Conservation (phyloP, 2,888 invertebrate genomes). For the Callyntrura sp. region DNA sequence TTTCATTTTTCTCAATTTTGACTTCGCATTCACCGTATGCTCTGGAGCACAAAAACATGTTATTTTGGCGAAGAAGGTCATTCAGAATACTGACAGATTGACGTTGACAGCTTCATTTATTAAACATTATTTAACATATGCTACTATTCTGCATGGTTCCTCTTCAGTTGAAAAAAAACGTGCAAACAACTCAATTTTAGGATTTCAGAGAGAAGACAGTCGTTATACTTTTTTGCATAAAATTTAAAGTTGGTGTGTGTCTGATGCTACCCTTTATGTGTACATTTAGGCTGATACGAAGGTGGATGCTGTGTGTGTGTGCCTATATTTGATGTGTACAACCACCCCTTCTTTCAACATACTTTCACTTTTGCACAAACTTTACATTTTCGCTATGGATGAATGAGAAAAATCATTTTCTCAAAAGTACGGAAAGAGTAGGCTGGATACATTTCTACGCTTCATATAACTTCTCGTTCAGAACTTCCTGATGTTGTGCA, state of each 20-base stretch:
- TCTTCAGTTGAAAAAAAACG: neutral
- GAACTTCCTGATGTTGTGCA: neutral
- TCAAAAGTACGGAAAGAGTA: neutral
- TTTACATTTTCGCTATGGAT: neutral
- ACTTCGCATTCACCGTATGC: neutral
- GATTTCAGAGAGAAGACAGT: neutral
- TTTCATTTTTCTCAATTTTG: constrained; percentile 21
- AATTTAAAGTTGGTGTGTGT: neutral
- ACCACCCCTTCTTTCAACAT: no score
- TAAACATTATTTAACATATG: constrained; percentile 21
- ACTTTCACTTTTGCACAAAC: neutral
- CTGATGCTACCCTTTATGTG: neutral
- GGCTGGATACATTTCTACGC: neutral
- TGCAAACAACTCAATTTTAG: neutral
- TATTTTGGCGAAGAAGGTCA: constrained; percentile 38
- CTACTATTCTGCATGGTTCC: neutral
- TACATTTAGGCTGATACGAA: neutral
- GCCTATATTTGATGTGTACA: no score
- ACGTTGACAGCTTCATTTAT: constrained; percentile 58
- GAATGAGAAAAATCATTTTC: neutral
- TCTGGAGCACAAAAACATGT: neutral
- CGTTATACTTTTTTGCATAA: neutral
- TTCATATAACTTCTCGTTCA: neutral
- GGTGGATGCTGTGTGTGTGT: neutral
- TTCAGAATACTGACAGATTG: constrained; percentile 58